Percentiles rank a stretch among this genome's conserved stretches.
Evolutionary conservation across 2,113 vertebrate genomes (phyloP).

Genomic region (Hyaena hyaena): DNA sequence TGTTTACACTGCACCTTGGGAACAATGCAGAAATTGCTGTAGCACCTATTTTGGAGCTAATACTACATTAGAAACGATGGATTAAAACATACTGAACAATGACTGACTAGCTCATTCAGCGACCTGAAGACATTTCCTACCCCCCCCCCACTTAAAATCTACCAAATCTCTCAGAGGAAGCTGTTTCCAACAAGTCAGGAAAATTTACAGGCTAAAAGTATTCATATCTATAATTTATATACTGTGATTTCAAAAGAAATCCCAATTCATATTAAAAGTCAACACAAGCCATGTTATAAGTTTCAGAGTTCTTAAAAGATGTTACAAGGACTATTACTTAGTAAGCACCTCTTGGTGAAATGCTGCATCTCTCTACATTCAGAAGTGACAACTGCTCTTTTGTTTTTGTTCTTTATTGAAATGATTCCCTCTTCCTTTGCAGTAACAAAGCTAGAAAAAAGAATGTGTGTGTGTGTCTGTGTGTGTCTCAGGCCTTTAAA

Average conservation of each 20-base stretch:
- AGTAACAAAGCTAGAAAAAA: neutral
- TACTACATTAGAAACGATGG: neutral
- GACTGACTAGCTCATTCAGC: neutral
- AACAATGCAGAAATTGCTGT: neutral
- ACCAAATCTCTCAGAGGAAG: neutral
- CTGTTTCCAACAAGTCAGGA: neutral
- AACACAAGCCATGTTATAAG: neutral
- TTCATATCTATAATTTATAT: neutral
- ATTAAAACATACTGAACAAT: neutral
- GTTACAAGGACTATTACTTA: neutral
- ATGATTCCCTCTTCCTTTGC: neutral
- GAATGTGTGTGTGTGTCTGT: neutral
- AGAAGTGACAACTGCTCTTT: neutral
- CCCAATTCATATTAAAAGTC: neutral
- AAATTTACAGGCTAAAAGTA: neutral
- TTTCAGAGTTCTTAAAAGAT: neutral
- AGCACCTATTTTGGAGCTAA: neutral
- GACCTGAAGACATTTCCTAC: neutral
- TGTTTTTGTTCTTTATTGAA: neutral
- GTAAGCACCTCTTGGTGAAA: neutral
- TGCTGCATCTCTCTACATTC: neutral
- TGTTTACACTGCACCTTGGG: neutral
- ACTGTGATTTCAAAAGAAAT: neutral
- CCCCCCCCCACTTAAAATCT: neutral
- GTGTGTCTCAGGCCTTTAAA: neutral